Evolutionary conservation across 2,888 invertebrate species (phyloP).

Genomic region (Ochropacha duplaris): DNA sequence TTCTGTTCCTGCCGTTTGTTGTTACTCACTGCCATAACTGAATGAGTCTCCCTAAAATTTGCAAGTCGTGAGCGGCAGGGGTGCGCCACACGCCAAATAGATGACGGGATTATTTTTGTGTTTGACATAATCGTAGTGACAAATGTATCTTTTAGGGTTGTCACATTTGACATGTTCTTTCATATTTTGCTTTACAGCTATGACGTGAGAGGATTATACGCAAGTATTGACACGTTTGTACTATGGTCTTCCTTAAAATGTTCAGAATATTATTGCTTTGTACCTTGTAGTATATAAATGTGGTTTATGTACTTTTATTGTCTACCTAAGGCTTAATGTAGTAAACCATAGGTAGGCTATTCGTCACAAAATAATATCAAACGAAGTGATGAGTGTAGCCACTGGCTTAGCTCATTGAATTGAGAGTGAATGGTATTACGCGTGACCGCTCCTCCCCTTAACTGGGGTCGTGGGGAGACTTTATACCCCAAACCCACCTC

Average conservation of each 20-base stretch:
- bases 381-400: constrained; percentile 49
- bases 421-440: constrained; percentile 48
- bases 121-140: constrained; percentile 83
- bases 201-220: constrained; percentile 32
- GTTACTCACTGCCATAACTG: constrained; percentile 42
- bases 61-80: constrained; percentile 71
- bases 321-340: no score
- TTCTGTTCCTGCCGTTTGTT: constrained; percentile 59
- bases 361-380: constrained; percentile 41
- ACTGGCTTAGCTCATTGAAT: constrained; percentile 53
- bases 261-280: constrained; percentile 26
- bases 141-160: constrained; percentile 76
- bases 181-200: constrained; percentile 44
- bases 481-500: constrained; percentile 50
- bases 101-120: constrained; percentile 83
- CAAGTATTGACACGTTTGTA: constrained; percentile 4
- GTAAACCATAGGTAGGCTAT: neutral
- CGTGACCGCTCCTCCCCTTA: constrained; percentile 48
- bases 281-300: constrained; percentile 7
- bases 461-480: constrained; percentile 40
- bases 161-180: constrained; percentile 61
- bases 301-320: no score
- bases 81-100: constrained; percentile 76
- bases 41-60: constrained; percentile 66
- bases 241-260: neutral